A percentile compares a stretch with the other conserved stretches of the same genome.
Conservation (phyloP, 2,797 vertebrate species). For the Amphiprion clarkii region DNA sequence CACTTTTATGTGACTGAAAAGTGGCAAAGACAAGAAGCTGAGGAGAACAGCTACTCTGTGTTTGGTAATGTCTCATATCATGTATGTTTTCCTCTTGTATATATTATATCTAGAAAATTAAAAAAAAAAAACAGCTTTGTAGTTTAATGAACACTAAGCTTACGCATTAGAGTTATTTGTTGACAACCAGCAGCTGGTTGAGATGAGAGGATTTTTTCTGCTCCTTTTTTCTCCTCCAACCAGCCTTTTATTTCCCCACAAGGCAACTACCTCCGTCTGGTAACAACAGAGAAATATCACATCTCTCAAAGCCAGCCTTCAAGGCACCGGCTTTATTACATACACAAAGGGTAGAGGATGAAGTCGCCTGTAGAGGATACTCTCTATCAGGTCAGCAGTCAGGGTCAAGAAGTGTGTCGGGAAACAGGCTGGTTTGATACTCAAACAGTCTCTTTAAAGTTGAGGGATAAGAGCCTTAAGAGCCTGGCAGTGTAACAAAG, state of each 20-base stretch:
- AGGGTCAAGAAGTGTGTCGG: not conserved
- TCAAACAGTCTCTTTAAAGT: not conserved
- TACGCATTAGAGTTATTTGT: not conserved
- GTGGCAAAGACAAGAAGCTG: not conserved
- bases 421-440: not conserved
- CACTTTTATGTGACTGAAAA: not conserved
- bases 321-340: constrained; percentile 7
- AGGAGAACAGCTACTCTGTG: not conserved
- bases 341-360: not conserved
- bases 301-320: not conserved
- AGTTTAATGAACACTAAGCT: not conserved
- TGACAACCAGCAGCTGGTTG: not conserved
- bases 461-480: not conserved
- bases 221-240: not conserved
- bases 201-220: not conserved
- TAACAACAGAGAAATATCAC: constrained; percentile 12
- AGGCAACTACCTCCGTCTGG: not conserved
- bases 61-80: not conserved
- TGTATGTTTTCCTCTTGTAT: not conserved
- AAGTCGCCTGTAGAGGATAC: not conserved
- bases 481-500: not conserved
- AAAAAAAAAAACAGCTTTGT: not conserved
- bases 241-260: not conserved
- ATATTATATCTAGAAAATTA: not conserved
- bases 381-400: constrained; percentile 6